phyloP scores from a whole-genome alignment of 2,113 vertebrate species.

The Tylochromis polylepis region DNA sequence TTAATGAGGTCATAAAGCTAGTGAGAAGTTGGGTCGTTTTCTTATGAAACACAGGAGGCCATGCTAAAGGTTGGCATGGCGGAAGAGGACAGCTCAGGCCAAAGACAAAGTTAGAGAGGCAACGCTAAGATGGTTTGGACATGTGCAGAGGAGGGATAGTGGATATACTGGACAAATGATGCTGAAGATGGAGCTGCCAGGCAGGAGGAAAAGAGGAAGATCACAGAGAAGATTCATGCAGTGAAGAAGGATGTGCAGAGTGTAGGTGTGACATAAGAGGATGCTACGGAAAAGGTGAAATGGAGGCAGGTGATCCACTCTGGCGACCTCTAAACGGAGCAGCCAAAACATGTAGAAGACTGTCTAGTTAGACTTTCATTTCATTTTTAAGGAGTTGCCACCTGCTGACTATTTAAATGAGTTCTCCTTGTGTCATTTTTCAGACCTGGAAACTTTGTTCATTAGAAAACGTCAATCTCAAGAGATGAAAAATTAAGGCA shows the following conservation, averaged over 20 bases:
- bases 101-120: neutral
- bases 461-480: neutral
- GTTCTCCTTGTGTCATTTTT: neutral
- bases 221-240: neutral
- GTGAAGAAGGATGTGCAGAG: accelerated
- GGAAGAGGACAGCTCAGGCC: neutral
- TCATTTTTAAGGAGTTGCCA: neutral
- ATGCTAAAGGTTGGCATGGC: neutral
- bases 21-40: neutral
- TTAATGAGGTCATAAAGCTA: neutral
- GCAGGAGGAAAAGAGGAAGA: neutral
- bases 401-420: neutral
- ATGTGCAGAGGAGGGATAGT: neutral
- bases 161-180: neutral
- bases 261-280: neutral
- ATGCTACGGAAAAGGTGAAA: no score
- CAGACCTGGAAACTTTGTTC: neutral
- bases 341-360: accelerated
- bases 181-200: neutral
- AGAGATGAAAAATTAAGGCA: neutral
- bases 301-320: neutral
- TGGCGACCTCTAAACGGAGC: neutral
- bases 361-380: neutral
- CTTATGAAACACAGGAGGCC: neutral
- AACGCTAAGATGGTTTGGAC: no score